A percentile compares a stretch with the other conserved stretches of the same genome.
phyloP scores from a whole-genome alignment of 1,140 invertebrate species.

The Anthonomus grandis region DNA sequence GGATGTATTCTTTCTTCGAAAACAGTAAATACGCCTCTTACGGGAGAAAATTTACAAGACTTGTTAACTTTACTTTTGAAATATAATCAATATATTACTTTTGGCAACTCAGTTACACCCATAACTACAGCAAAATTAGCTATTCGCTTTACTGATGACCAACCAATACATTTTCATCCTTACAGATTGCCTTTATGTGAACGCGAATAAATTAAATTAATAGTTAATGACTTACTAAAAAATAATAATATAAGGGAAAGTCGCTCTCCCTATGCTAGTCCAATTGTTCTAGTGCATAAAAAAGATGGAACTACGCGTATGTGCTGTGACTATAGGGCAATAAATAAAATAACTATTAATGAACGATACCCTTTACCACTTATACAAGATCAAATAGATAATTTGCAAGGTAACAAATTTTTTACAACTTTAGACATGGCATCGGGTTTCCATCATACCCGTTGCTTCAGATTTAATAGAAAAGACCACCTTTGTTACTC shows the following conservation, averaged over 20 bases:
- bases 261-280: conserved; percentile 43
- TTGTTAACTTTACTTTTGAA: background rate
- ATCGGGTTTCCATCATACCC: conserved; percentile 34
- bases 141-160: conserved; percentile 4
- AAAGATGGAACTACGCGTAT: conserved; percentile 39
- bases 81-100: conserved; percentile 5
- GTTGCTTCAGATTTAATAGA: conserved; percentile 42
- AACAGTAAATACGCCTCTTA: background rate
- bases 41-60: background rate
- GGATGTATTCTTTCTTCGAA: background rate
- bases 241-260: conserved; percentile 44
- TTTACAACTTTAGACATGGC: conserved; percentile 25
- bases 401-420: conserved; percentile 1
- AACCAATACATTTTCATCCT: too few species aligned
- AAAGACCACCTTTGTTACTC: conserved; percentile 37
- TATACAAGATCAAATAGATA: background rate
- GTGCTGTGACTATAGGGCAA: conserved; percentile 44
- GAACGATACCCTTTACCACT: conserved; percentile 49
- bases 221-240: conserved; percentile 31
- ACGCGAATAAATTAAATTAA: conserved; percentile 12
- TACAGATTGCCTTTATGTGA: conserved; percentile 12
- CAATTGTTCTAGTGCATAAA: conserved; percentile 46
- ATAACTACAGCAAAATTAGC: conserved; percentile 1
- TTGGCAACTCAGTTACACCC: background rate
- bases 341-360: conserved; percentile 42